Evolutionary conservation across 2,113 vertebrate species (phyloP), one percentile per base, ranked within the genome.

Genomic region (Elephantulus edwardii): DNA sequence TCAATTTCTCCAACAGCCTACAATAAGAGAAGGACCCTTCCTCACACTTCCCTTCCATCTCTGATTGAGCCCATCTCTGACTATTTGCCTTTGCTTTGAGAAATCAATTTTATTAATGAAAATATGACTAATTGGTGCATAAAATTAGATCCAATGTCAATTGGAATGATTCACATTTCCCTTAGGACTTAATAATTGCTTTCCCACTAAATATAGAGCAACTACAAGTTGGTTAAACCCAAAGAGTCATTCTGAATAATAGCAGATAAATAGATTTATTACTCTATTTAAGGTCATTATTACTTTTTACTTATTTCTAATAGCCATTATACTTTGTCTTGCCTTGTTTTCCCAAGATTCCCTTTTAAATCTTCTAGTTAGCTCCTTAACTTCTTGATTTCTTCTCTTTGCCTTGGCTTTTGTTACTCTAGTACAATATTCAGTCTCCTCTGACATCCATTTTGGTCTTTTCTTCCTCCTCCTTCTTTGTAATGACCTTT

Each of bases 41-140:
- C 30, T 68, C 85, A 76, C 68, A 52, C 35, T 60, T 75, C 35
- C 22, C 64, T 83, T n/a, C 66, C 44, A 44, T n/a, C 58, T 48
- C 28, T 68, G 48, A 87, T 46, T 68, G 46, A 24, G 16, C 33
- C 7, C 66, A 60, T 84, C 42, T 68, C 48, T 79, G 66, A 64
- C 54, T 30, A 74, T 24, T 38, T 48, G 28, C 22, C 40, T 78
- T 77, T 44, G 64, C 62, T 88, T 88, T 70, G 44, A 90, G 88
- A 90, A 93, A 86, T 83, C 80, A 83, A 52, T 90, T 87, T 90
- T 77, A 87, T 90, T 81, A 68, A 81, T 66, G 50, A 90, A 86
- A 81, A 80, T 68, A 62, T 76, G 50, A 82, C 70, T 86, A 75
- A 42, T 76, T 76, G 30, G 13, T 70, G 87, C 30, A 81, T 35